Conservation (phyloP, 2,113 vertebrate genomes). For the Australoheros scitulus region DNA sequence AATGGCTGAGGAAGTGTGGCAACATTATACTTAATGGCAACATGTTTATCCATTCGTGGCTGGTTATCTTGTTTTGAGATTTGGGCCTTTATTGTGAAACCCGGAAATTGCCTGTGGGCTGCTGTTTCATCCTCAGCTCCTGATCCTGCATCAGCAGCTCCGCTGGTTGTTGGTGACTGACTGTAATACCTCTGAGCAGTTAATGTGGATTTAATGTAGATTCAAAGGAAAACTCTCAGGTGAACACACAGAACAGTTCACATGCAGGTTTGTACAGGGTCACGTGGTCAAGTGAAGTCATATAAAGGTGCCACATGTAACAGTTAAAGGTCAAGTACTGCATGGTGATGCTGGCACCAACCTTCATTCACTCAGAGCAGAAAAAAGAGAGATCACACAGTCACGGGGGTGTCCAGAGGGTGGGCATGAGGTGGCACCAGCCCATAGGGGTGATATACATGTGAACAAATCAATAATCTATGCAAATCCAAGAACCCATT, state of each 20-base stretch:
- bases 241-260: not conserved
- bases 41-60: not conserved
- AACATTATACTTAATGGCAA: not conserved
- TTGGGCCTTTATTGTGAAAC: constrained; percentile 44
- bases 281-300: not conserved
- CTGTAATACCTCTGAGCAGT: not conserved
- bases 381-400: not conserved
- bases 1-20: no score
- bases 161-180: not conserved
- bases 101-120: constrained; percentile 10
- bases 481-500: no score
- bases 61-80: not conserved
- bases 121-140: not conserved
- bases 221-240: not conserved
- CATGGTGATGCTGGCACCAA: constrained; percentile 16
- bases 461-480: no score
- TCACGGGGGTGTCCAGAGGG: not conserved
- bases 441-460: not conserved
- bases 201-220: not conserved
- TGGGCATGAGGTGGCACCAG: not conserved
- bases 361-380: not conserved
- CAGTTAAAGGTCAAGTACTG: constrained; percentile 17
- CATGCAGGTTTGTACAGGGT: not conserved
- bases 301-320: not conserved
- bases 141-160: constrained; percentile 23